These are phyloP conservation scores for Hepsetus odoe DNA, from an alignment of 2,113 vertebrate genomes.

Conservation along the genomic window DNA sequence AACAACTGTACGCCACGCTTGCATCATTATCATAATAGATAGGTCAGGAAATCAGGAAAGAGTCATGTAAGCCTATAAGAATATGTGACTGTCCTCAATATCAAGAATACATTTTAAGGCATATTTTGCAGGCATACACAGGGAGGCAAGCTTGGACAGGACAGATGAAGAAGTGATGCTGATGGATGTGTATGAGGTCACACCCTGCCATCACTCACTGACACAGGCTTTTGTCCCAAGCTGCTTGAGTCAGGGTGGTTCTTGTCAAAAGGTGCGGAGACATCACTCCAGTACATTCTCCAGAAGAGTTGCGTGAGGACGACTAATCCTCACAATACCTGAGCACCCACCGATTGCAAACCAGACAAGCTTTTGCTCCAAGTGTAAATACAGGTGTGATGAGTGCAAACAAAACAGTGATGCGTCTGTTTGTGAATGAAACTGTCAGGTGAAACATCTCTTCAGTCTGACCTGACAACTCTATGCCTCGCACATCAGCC, in stretches of 20 bases:
- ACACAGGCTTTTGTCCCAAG: slow-evolving; percentile 32
- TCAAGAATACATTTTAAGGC: not conserved
- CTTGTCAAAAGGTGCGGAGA: slow-evolving; percentile 13
- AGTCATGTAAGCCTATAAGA: not conserved
- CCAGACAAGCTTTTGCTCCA: slow-evolving; percentile 24
- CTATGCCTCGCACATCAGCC: not conserved
- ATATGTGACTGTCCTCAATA: slow-evolving; percentile 24
- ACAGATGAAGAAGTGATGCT: slow-evolving; percentile 22
- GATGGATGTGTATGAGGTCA: slow-evolving; percentile 47
- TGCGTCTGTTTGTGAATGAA: slow-evolving; percentile 14
- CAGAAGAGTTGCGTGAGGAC: slow-evolving; percentile 47
- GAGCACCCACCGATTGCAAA: slow-evolving; percentile 18
- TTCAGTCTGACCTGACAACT: slow-evolving; percentile 9
- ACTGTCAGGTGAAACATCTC: slow-evolving; percentile 21
- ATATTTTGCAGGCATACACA: not conserved
- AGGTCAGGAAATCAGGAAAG: too few relatives aligned
- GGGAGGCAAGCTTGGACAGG: slow-evolving; percentile 35
- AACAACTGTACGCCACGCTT: too few relatives aligned
- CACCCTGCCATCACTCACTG: slow-evolving; percentile 49
- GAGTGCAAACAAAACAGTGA: slow-evolving; percentile 28
- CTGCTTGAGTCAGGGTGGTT: slow-evolving; percentile 14
- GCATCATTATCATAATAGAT: too few relatives aligned
- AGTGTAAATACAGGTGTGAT: slow-evolving; percentile 51
- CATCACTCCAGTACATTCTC: slow-evolving; percentile 16
- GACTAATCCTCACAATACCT: slow-evolving; percentile 36